These are phyloP conservation scores for Lochmaea capreae DNA, from an alignment of 2,888 invertebrate genomes.

Conservation along the genomic window DNA sequence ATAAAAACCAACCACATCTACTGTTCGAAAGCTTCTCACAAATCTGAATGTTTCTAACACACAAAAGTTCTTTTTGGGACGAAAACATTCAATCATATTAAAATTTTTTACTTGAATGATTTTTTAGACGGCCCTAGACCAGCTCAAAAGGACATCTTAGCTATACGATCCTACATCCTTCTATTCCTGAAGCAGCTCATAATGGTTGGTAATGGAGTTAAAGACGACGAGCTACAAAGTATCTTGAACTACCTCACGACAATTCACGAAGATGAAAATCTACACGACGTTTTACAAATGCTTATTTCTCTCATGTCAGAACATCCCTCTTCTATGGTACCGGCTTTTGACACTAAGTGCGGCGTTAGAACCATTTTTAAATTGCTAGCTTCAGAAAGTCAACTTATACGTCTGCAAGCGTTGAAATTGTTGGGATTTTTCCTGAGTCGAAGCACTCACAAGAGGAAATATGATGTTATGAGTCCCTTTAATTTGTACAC, in stretches of 20 bases:
- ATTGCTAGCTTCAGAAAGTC: conserved; percentile 94
- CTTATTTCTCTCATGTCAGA: conserved; percentile 97
- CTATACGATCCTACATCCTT: conserved; percentile 94
- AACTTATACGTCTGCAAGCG: conserved; percentile 94
- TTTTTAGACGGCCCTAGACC: conserved; percentile 91
- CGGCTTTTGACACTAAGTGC: conserved; percentile 97
- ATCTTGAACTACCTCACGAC: conserved; percentile 98
- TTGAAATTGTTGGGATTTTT: conserved; percentile 97
- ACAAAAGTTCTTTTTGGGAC: background rate
- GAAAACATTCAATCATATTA: conserved; percentile 13
- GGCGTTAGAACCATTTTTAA: conserved; percentile 98
- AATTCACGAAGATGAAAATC: conserved; percentile 98
- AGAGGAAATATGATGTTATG: conserved; percentile 99
- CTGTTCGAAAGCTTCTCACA: too few relatives aligned
- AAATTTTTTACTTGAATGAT: conserved; percentile 23
- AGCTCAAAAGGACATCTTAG: conserved; percentile 92
- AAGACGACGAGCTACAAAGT: conserved; percentile 98
- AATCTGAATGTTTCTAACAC: too few relatives aligned
- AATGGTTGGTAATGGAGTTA: conserved; percentile 96
- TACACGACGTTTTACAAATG: conserved; percentile 98
- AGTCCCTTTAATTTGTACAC: conserved; percentile 98
- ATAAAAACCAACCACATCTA: too few relatives aligned
- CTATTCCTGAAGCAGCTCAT: conserved; percentile 96
- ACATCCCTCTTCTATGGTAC: conserved; percentile 99
- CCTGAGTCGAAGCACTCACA: conserved; percentile 97